Evolutionary conservation across 1,140 invertebrate genomes (phyloP), one percentile per base, ranked within the genome.

Genomic region (Eriocheir sinensis): DNA sequence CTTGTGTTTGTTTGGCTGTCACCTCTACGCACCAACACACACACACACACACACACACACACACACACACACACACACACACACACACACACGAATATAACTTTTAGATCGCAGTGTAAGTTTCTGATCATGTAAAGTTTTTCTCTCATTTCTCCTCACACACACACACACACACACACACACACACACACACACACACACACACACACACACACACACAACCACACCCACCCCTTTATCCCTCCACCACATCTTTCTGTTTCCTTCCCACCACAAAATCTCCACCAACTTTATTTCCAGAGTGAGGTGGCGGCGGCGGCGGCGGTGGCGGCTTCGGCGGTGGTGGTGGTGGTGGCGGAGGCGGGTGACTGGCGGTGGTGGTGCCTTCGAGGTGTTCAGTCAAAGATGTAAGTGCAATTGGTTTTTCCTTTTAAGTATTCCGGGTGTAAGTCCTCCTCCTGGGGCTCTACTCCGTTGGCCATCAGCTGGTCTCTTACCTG

Each of bases 361-460:
- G 85, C 40, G 85, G 36, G 85, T 40, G 85, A 6, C 21, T 80
- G 85, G n/a, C 6, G 34, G 85, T 88, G 85, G 34, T 17, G 17
- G 21, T 44, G 9, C 12, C n/a, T 6, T 41, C 17, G 21, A 8
- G 21, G 40, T 2, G 38, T 15, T 93, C 79, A 95, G 93, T 95
- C 95, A 38, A 95, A 95, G 81, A 95, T 93, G 41, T 95, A 95
- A 44, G 93, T 95, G 53, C 95, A 95, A 80, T 95, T 95, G 41
- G 93, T 95, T 60, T 95, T 95, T 21, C 95, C 95, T 44, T 92
- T 89, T n/a, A 95, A 48, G 92, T 95, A 95, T 27, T 95, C 95
- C 0, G 95, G 95, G 79, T 95, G 95, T 4, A 95, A 91, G 36
- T 95, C 95, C 34, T 95, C 95, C 92, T 95, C 95, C 72, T 91